A percentile compares a stretch with the other conserved stretches of the same genome.
These are phyloP conservation scores for Lomographa bimaculata DNA, from an alignment of 2,888 invertebrate species.

Conservation along the genomic window DNA sequence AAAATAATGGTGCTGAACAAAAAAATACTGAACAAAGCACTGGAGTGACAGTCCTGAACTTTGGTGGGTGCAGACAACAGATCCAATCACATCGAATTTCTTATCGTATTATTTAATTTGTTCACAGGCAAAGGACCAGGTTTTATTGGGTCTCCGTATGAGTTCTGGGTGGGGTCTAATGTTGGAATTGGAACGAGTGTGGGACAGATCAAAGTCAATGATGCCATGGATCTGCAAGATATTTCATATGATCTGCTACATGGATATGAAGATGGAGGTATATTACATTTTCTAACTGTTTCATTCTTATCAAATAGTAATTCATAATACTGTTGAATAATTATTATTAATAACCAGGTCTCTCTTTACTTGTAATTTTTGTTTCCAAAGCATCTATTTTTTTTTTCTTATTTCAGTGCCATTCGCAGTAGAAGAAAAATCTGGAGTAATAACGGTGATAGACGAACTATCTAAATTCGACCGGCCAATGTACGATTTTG, in stretches of 20 bases:
- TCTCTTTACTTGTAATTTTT: neutral
- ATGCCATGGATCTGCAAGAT: slow-evolving; percentile 86
- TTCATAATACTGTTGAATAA: too few species aligned
- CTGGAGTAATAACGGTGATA: slow-evolving; percentile 94
- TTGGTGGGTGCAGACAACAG: too few species aligned
- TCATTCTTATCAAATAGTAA: too few species aligned
- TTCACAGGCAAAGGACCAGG: slow-evolving; percentile 85
- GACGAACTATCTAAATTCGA: slow-evolving; percentile 88
- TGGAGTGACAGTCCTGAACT: too few species aligned
- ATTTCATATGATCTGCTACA: slow-evolving; percentile 92
- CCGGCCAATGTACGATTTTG: slow-evolving; percentile 89
- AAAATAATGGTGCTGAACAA: too few species aligned
- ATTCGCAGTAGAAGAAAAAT: slow-evolving; percentile 94
- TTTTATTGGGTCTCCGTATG: slow-evolving; percentile 93
- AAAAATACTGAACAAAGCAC: too few species aligned
- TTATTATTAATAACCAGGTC: too few species aligned
- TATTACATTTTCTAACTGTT: slow-evolving; percentile 10
- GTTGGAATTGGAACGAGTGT: slow-evolving; percentile 93
- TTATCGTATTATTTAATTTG: too few species aligned
- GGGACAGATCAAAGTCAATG: slow-evolving; percentile 91
- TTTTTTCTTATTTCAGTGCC: slow-evolving; percentile 85
- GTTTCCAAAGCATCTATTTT: neutral
- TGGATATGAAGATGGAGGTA: slow-evolving; percentile 92
- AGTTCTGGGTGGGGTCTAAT: slow-evolving; percentile 95
- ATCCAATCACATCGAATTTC: too few species aligned